Percentiles rank a stretch among this genome's conserved stretches.
These are phyloP conservation scores for Theristicus caerulescens DNA, from an alignment of 2,113 vertebrate species.

Conservation along the genomic window DNA sequence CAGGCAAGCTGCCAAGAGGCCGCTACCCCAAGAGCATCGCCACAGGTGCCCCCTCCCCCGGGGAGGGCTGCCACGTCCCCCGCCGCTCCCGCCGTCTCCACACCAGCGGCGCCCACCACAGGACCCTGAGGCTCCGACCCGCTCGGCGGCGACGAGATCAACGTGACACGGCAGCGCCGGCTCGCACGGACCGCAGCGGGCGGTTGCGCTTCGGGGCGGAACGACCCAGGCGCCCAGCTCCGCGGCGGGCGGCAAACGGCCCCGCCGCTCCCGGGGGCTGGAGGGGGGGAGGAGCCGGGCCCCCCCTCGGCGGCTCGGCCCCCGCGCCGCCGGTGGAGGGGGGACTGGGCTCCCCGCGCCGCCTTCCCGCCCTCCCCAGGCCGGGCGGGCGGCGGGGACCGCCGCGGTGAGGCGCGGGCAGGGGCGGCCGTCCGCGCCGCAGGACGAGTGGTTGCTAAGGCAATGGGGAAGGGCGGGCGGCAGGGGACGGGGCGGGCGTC, in stretches of 20 bases:
- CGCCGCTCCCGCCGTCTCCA: background rate
- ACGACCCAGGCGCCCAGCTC: too few relatives aligned
- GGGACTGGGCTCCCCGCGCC: background rate
- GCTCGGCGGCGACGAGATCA: too few relatives aligned
- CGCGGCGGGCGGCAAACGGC: background rate
- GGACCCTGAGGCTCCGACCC: too few relatives aligned
- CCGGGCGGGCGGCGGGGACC: background rate
- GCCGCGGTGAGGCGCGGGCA: background rate
- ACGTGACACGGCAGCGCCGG: rapidly evolving
- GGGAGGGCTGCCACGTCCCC: background rate
- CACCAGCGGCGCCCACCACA: background rate
- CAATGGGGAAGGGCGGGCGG: conserved; percentile 50
- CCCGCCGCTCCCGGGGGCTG: too few relatives aligned
- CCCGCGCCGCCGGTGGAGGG: background rate
- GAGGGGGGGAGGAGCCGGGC: background rate
- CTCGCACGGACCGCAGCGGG: background rate
- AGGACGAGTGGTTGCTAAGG: conserved; percentile 60
- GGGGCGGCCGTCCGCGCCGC: background rate
- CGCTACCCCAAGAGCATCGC: background rate
- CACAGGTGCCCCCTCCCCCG: background rate
- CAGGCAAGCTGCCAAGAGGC: background rate
- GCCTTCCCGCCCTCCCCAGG: background rate
- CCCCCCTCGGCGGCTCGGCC: background rate
- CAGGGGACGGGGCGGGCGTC: conserved; percentile 6
- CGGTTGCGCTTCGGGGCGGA: background rate